A percentile compares a stretch with the other conserved stretches of the same genome.
Evolutionary conservation across 1,140 invertebrate genomes (phyloP).

Genomic region (Prorops nasuta): DNA sequence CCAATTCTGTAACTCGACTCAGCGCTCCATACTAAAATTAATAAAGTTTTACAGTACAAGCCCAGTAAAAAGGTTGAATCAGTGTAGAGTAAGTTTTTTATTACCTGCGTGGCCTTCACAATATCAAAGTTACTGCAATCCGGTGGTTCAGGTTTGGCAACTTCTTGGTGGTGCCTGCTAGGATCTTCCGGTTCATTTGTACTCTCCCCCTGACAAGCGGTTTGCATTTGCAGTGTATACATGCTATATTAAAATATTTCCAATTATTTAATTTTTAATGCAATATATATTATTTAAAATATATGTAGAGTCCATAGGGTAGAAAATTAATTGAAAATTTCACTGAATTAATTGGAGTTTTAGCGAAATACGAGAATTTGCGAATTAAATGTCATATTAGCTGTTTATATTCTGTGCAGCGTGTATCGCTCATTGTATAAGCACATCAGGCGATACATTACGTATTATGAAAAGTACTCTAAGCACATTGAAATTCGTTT

Average conservation of each 20-base stretch:
- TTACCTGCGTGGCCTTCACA: conserved; percentile 87
- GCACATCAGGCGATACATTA: no score
- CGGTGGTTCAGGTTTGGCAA: conserved; percentile 49
- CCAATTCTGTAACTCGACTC: conserved; percentile 77
- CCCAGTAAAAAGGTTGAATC: no score
- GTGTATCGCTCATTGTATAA: no score
- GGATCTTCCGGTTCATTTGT: conserved; percentile 42
- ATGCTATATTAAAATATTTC: conserved; percentile 27
- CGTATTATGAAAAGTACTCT: neutral
- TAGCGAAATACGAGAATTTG: neutral
- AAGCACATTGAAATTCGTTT: conserved; percentile 13
- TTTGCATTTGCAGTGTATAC: conserved; percentile 53
- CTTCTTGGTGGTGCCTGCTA: conserved; percentile 48
- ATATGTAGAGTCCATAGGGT: neutral
- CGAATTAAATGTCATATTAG: neutral
- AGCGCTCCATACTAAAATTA: conserved; percentile 78
- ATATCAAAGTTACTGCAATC: conserved; percentile 88
- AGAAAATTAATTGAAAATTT: neutral
- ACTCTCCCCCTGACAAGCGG: conserved; percentile 47
- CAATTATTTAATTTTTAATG: neutral
- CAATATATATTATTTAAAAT: neutral
- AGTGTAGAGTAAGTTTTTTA: no score
- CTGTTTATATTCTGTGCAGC: no score
- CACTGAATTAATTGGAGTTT: neutral
- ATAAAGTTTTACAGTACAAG: no score